Conservation (phyloP, 2,888 invertebrate species). For the Anticlea derivata region DNA sequence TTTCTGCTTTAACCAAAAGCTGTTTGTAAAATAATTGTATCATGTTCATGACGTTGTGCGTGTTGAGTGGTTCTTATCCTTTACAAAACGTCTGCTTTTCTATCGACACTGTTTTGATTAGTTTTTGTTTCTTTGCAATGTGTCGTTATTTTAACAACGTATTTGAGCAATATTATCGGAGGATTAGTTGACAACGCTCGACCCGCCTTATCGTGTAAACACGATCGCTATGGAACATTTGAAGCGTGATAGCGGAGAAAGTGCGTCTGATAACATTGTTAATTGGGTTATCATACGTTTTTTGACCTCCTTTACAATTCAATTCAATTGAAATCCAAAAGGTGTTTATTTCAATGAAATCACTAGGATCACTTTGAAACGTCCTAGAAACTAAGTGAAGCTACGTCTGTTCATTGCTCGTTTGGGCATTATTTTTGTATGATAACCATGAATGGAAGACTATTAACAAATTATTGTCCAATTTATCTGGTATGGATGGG, state of each 20-base stretch:
- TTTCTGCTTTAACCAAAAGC: too few species aligned
- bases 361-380: too few species aligned
- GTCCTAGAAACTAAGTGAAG: too few species aligned
- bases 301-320: slow-evolving; percentile 27
- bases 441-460: slow-evolving; percentile 7
- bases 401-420: too few species aligned
- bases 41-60: too few species aligned
- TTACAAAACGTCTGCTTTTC: too few species aligned
- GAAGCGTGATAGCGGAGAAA: slow-evolving; percentile 22
- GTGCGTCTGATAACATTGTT: slow-evolving; percentile 27
- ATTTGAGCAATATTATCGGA: slow-evolving; percentile 14
- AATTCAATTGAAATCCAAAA: too few species aligned
- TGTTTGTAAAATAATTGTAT: too few species aligned
- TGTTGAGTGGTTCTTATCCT: too few species aligned
- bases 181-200: slow-evolving; percentile 17
- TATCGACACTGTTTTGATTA: too few species aligned
- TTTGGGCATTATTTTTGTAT: slow-evolving; percentile 10
- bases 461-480: slow-evolving; percentile 18
- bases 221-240: slow-evolving; percentile 2
- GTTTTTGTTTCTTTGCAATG: too few species aligned
- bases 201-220: slow-evolving; percentile 26
- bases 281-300: slow-evolving; percentile 32
- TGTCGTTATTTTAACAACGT: not conserved
- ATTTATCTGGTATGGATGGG: slow-evolving; percentile 3
- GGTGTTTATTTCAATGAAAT: too few species aligned